These are phyloP conservation scores for Hedychridium roseum DNA, from an alignment of 2,888 invertebrate species.

Conservation along the genomic window DNA sequence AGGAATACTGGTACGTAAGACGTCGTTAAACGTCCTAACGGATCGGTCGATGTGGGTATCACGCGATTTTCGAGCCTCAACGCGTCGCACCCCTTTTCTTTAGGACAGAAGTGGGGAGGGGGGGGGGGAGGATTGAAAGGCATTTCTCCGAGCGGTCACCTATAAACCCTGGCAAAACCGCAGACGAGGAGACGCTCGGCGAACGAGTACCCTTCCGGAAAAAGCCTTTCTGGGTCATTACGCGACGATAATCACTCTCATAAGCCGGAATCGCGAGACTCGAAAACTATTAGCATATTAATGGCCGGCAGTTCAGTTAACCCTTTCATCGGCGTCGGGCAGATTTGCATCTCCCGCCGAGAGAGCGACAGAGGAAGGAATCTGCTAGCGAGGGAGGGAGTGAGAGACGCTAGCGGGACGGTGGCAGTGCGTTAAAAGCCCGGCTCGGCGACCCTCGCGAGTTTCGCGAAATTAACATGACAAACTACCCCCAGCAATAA, in stretches of 20 bases:
- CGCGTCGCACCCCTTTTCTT: constrained; percentile 12
- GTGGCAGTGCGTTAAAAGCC: constrained; percentile 64
- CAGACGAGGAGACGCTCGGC: constrained; percentile 22
- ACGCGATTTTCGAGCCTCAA: too few species aligned
- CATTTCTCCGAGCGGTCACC: too few species aligned
- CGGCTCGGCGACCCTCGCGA: constrained; percentile 55
- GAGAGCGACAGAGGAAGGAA: constrained; percentile 18
- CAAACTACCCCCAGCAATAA: constrained; percentile 64
- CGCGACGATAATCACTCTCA: constrained; percentile 61
- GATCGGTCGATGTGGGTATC: constrained; percentile 1
- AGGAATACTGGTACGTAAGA: too few species aligned
- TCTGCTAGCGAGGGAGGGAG: constrained; percentile 4
- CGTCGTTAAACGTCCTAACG: too few species aligned
- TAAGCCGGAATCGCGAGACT: constrained; percentile 62
- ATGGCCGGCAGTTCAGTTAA: constrained; percentile 64
- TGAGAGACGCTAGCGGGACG: constrained; percentile 43
- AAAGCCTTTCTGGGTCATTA: constrained; percentile 64
- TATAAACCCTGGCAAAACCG: too few species aligned
- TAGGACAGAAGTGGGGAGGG: constrained; percentile 7
- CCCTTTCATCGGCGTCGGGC: constrained; percentile 63
- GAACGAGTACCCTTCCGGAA: constrained; percentile 60
- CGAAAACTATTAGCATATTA: constrained; percentile 65
- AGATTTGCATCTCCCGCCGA: constrained; percentile 60
- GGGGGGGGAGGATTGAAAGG: too few species aligned
- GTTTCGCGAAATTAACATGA: constrained; percentile 63